Conservation (phyloP, 2,797 vertebrate species). For the Eutrigla gurnardus region DNA sequence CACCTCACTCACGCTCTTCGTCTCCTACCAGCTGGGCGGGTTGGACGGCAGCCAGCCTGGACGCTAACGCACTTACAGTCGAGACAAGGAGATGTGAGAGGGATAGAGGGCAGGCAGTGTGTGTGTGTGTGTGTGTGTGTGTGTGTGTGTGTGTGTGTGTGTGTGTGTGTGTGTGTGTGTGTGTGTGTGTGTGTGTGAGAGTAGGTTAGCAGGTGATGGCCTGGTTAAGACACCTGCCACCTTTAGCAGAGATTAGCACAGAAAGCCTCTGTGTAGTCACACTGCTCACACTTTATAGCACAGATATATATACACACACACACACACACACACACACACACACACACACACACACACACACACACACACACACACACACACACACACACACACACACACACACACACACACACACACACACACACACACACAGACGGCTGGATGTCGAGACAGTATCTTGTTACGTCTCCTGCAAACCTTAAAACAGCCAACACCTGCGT, state of each 20-base stretch:
- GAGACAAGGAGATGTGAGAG: constrained; percentile 45
- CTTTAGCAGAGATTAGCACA: constrained; percentile 79
- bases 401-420: constrained; percentile 13
- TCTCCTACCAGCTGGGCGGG: constrained; percentile 58
- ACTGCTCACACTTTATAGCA: constrained; percentile 34
- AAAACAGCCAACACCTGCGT: constrained; percentile 60
- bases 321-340: no score
- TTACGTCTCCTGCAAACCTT: constrained; percentile 51
- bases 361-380: background rate
- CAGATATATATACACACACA: no score
- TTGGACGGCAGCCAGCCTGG: constrained; percentile 63
- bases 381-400: background rate
- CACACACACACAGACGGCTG: background rate
- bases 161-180: constrained; percentile 30
- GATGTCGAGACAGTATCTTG: constrained; percentile 54
- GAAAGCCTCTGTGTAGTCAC: constrained; percentile 60
- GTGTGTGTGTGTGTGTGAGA: constrained; percentile 41
- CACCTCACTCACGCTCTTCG: constrained; percentile 55
- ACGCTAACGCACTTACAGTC: constrained; percentile 55
- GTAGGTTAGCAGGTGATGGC: constrained; percentile 79
- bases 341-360: no score
- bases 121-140: constrained; percentile 35
- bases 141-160: constrained; percentile 27
- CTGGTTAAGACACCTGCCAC: constrained; percentile 81
- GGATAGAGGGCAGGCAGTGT: constrained; percentile 46